Evolutionary conservation across 1,140 invertebrate species (phyloP), one percentile per base, ranked within the genome.

Genomic region (Ceratosolen fusciceps): DNA sequence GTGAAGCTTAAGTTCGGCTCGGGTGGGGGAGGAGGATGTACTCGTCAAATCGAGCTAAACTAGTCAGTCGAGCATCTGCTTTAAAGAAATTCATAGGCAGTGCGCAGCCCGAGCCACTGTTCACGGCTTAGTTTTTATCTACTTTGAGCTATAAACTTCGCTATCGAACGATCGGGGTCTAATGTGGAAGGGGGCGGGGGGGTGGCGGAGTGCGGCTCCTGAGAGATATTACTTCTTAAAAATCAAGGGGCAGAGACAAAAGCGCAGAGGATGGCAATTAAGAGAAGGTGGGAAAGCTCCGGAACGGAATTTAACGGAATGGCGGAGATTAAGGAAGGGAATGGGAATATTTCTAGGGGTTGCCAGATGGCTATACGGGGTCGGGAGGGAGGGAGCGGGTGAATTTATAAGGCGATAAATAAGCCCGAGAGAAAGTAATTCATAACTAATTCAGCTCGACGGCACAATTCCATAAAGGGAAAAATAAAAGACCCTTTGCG

Each of bases 401-500:
- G 31, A 31, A 54, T 72, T 52, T 54, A 72, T 54, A 72, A 16
- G 2, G 26, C 21, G 12, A 52, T 71, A 77, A 70, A 77, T 54
- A 76, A 67, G 3, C 10, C 24, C 9, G 37, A 10, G 43, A 77
- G 43, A 34, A 9, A 5, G 24, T 60, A 73, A 79, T 67, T 73
- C 70, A 67, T 56, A 73, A 39, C 56, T 65, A 65, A 79, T 79
- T 79, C 77, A 79, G 73, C 77, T 73, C n/a, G 39, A 19, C 70
- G 10, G 12, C n/a, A 67, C 67, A 60, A 77, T 77, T 71, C 43
- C 26, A 47, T 56, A 47, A 37, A 77, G 34, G 3, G 43, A 68
- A 60, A 60, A 54, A 76, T 2, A 52, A 54, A 73, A 58, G 39
- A 5, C 14, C 47, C 3, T 47, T 34, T 39, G 37, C 29, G n/a